phyloP scores from a whole-genome alignment of 2,797 vertebrate genomes.

The Sebastes matsubarae region DNA sequence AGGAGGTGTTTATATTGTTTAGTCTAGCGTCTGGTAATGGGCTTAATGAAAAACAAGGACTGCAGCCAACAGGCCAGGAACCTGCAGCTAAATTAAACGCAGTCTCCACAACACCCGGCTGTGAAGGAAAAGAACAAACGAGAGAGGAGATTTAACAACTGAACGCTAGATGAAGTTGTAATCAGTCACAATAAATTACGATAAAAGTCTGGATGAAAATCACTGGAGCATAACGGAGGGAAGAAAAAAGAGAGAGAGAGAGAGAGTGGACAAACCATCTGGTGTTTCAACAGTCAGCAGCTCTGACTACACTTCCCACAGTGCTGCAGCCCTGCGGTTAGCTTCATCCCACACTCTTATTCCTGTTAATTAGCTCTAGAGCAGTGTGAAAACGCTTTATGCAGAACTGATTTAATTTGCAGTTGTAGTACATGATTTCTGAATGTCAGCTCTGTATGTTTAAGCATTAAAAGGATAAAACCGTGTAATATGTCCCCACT shows the following conservation, averaged over 20 bases:
- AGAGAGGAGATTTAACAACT: not conserved
- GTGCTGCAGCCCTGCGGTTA: not conserved
- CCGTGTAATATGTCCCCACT: not conserved
- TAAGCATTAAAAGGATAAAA: not conserved
- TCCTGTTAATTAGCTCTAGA: not conserved
- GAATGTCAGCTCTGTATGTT: not conserved
- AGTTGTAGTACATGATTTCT: not conserved
- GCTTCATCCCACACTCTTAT: not conserved
- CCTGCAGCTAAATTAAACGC: not conserved
- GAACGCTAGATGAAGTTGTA: not conserved
- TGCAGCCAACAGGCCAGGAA: not conserved
- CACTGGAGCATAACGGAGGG: not conserved
- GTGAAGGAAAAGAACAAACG: not conserved
- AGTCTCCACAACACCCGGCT: not conserved
- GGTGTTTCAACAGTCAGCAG: not conserved
- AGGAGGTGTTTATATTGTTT: not conserved
- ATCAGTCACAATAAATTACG: not conserved
- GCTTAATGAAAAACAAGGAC: not conserved
- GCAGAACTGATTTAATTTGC: not conserved
- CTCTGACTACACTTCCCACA: not conserved
- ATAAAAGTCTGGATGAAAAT: not conserved
- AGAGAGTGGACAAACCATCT: not conserved
- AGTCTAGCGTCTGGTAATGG: not conserved
- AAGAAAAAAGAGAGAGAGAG: not conserved
- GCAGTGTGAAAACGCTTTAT: not conserved